These are phyloP conservation scores for Chaenogobius annularis DNA, from an alignment of 2,113 vertebrate species.

Conservation along the genomic window DNA sequence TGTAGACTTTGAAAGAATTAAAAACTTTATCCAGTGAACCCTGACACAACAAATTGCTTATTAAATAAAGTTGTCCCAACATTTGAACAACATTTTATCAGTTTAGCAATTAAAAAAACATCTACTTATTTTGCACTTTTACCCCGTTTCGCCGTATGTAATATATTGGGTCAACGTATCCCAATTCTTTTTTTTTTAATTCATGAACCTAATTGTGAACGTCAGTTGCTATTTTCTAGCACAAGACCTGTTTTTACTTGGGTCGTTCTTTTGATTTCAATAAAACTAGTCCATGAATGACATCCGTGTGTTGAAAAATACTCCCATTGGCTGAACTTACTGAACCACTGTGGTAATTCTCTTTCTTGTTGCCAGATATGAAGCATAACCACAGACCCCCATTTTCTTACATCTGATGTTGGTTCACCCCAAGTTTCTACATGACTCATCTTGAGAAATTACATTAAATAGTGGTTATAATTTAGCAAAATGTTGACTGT, in stretches of 20 bases:
- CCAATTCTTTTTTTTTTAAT: too few relatives aligned
- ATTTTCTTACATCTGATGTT: neutral
- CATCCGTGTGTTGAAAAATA: conserved; percentile 1
- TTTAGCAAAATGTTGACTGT: conserved; percentile 8
- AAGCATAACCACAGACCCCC: neutral
- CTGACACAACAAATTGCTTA: too few relatives aligned
- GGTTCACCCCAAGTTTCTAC: conserved; percentile 5
- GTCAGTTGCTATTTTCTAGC: neutral
- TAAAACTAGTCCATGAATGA: conserved; percentile 14
- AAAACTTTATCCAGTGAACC: too few relatives aligned
- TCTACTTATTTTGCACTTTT: neutral
- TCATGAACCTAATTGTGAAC: too few relatives aligned
- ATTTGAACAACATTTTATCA: neutral
- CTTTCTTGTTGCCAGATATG: neutral
- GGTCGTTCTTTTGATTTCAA: conserved; percentile 15
- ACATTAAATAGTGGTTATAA: neutral
- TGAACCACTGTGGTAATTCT: conserved; percentile 16
- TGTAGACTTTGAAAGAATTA: too few relatives aligned
- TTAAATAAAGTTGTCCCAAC: neutral
- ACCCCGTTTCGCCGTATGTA: too few relatives aligned
- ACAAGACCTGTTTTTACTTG: conserved; percentile 12
- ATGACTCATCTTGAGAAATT: conserved; percentile 15
- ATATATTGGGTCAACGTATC: too few relatives aligned
- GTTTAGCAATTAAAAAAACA: neutral
- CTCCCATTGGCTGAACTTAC: conserved; percentile 17